Evolutionary conservation across 2,888 invertebrate genomes (phyloP).

Genomic region (Apantesis nais): DNA sequence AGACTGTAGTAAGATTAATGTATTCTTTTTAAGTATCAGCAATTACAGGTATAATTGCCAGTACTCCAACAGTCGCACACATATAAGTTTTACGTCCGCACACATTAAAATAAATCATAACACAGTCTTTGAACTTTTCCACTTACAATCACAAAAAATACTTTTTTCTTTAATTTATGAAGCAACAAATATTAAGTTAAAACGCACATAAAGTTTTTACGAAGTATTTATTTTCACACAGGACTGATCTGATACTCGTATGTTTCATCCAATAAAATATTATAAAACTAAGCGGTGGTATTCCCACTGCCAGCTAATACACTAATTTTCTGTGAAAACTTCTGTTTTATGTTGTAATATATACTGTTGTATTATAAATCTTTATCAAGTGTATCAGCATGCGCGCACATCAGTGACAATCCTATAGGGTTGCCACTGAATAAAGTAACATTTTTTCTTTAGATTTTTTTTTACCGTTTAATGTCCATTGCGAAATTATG

Average conservation of each 20-base stretch:
- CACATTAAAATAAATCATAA: slow-evolving; percentile 3
- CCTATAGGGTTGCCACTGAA: slow-evolving; percentile 6
- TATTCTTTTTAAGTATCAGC: background rate
- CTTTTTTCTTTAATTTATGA: slow-evolving; percentile 25
- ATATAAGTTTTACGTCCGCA: background rate
- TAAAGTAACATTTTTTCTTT: background rate
- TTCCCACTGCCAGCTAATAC: slow-evolving; percentile 24
- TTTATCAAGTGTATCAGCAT: slow-evolving; percentile 39
- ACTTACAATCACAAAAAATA: slow-evolving; percentile 10
- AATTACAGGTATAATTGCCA: background rate
- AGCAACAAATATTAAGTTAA: slow-evolving; percentile 24
- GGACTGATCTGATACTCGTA: slow-evolving; percentile 6
- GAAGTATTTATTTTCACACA: slow-evolving; percentile 9
- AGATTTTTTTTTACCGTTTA: background rate
- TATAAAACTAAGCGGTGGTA: slow-evolving; percentile 11
- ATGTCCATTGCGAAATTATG: background rate
- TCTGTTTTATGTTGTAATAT: slow-evolving; percentile 32
- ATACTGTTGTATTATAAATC: slow-evolving; percentile 45
- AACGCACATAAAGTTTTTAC: slow-evolving; percentile 17
- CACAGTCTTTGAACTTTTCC: slow-evolving; percentile 8
- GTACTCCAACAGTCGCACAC: background rate
- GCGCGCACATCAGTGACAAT: slow-evolving; percentile 22
- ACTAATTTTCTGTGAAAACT: slow-evolving; percentile 22
- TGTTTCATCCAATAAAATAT: slow-evolving; percentile 20
- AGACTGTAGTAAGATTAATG: background rate